Evolutionary conservation across 2,888 invertebrate species (phyloP).

Genomic region (Torymus texanus): DNA sequence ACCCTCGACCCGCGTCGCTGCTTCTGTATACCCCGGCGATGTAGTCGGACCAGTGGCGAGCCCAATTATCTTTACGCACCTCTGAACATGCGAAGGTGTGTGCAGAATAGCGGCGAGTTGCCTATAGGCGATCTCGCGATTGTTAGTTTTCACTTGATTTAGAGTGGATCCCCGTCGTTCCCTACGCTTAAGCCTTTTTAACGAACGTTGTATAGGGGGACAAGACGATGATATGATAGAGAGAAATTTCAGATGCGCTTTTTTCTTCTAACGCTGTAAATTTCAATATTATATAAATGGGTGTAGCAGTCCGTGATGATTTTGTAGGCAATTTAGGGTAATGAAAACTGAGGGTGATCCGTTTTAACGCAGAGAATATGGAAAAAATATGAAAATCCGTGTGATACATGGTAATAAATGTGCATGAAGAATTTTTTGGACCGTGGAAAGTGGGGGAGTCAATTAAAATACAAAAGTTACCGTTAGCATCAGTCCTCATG

Average conservation of each 20-base stretch:
- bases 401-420: too few relatives aligned
- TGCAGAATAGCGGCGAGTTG: neutral
- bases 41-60: neutral
- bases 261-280: too few relatives aligned
- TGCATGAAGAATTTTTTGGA: neutral
- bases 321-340: too few relatives aligned
- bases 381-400: too few relatives aligned
- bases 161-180: neutral
- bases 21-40: neutral
- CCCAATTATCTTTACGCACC: slow-evolving; percentile 53
- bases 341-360: too few relatives aligned
- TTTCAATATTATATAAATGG: too few relatives aligned
- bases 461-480: slow-evolving; percentile 49
- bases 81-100: slow-evolving; percentile 9
- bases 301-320: too few relatives aligned
- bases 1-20: slow-evolving; percentile 14
- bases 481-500: slow-evolving; percentile 22
- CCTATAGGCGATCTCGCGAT: slow-evolving; percentile 31
- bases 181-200: slow-evolving; percentile 17
- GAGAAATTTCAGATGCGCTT: too few relatives aligned
- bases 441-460: slow-evolving; percentile 26
- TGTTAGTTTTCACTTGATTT: slow-evolving; percentile 48
- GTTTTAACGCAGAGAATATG: too few relatives aligned
- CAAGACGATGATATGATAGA: too few relatives aligned
- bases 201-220: neutral